A percentile compares a stretch with the other conserved stretches of the same genome.
Conservation (phyloP, 2,113 vertebrate genomes). For the Scomber japonicus region DNA sequence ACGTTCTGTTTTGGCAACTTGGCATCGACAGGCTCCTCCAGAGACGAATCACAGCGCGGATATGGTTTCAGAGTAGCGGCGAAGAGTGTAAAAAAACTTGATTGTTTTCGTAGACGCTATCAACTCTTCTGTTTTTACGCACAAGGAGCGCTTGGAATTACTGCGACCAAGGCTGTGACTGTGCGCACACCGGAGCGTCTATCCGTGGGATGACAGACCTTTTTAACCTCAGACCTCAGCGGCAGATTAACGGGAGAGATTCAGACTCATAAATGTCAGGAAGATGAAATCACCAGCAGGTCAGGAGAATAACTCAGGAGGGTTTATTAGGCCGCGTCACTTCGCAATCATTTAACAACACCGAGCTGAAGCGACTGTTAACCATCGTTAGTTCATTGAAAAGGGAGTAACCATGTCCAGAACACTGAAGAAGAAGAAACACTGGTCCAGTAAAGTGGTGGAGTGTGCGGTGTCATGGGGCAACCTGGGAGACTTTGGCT, state of each 20-base stretch:
- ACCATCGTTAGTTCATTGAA: background rate
- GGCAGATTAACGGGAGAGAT: constrained; percentile 22
- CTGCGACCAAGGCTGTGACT: constrained; percentile 34
- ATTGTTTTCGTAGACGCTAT: constrained; percentile 5
- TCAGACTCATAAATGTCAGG: constrained; percentile 40
- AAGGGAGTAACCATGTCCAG: constrained; percentile 89
- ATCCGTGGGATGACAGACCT: constrained; percentile 52
- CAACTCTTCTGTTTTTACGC: constrained; percentile 68
- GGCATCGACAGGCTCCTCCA: background rate
- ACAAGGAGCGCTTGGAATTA: constrained; percentile 57
- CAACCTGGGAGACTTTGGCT: constrained; percentile 85
- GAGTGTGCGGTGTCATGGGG: constrained; percentile 93
- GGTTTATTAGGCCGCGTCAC: constrained; percentile 61
- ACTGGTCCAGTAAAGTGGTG: constrained; percentile 96
- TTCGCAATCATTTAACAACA: constrained; percentile 48
- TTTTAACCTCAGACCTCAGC: constrained; percentile 20
- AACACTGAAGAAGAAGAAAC: constrained; percentile 96
- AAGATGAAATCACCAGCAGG: constrained; percentile 64
- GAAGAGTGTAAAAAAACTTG: background rate
- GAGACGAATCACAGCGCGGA: constrained; percentile 7
- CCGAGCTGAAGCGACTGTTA: constrained; percentile 16
- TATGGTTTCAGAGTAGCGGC: background rate
- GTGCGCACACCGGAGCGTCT: constrained; percentile 41
- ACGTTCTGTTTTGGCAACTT: constrained; percentile 38
- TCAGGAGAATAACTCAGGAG: constrained; percentile 63